Evolutionary conservation across 2,888 invertebrate genomes (phyloP).

Genomic region (Meandrusa payeni): DNA sequence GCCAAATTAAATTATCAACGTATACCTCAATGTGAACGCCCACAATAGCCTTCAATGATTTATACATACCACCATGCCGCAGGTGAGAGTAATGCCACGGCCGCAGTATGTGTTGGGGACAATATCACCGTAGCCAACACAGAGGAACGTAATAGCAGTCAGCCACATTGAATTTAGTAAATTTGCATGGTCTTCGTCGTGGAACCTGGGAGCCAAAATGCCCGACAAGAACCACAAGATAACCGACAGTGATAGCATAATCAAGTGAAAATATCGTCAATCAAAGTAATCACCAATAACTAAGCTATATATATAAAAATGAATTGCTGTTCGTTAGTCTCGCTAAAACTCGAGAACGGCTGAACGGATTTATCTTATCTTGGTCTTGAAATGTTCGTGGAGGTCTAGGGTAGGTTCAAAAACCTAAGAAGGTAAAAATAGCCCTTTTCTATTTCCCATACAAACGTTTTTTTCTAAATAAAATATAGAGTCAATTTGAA

Average conservation of each 20-base stretch:
- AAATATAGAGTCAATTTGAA: no score
- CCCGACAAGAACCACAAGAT: conserved; percentile 77
- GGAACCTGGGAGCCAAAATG: conserved; percentile 89
- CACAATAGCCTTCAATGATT: conserved; percentile 57
- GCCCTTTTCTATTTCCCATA: no score
- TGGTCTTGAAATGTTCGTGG: no score
- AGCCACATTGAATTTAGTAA: conserved; percentile 99
- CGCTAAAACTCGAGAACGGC: no score
- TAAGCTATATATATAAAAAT: no score
- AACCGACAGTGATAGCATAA: conserved; percentile 47
- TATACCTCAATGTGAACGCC: conserved; percentile 37
- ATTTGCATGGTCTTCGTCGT: conserved; percentile 99
- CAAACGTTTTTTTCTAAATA: no score
- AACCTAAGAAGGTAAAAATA: no score
- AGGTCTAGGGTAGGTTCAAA: no score
- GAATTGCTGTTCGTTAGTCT: no score
- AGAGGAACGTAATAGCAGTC: conserved; percentile 99
- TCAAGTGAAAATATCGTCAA: conserved; percentile 8
- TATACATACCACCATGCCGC: conserved; percentile 99
- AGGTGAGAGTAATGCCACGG: conserved; percentile 98
- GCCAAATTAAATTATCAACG: conserved; percentile 37
- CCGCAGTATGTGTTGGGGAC: conserved; percentile 99
- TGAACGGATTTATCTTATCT: no score
- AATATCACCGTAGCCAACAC: conserved; percentile 99
- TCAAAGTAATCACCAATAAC: background rate